Conservation (phyloP, 2,797 vertebrate genomes). For the Cheirogaleus major region DNA sequence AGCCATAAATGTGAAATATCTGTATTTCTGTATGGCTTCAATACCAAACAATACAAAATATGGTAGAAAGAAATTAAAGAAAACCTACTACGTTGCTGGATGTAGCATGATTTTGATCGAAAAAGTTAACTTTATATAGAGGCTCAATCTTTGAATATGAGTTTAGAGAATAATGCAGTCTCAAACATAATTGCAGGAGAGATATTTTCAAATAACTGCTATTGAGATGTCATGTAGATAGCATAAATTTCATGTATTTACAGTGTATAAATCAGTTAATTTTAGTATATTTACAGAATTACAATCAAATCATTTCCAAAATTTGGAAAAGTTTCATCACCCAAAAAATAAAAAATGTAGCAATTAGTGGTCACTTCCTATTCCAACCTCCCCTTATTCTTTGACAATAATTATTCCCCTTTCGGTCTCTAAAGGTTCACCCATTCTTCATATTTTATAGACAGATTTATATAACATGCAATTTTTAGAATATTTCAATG, state of each 20-base stretch:
- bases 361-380: background rate
- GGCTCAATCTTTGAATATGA: background rate
- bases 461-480: background rate
- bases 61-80: background rate
- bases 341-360: accelerated
- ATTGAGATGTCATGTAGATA: background rate
- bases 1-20: background rate
- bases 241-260: background rate
- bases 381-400: background rate
- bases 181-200: background rate
- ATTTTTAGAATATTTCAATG: background rate
- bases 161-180: background rate
- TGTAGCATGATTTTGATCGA: background rate
- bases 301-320: background rate
- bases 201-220: background rate
- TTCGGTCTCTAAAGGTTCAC: background rate
- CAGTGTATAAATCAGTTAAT: background rate
- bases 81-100: background rate
- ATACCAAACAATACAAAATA: background rate
- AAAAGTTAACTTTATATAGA: background rate
- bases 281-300: background rate
- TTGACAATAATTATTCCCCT: background rate
- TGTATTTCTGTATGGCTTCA: background rate
- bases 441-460: background rate
- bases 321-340: background rate